phyloP scores from a whole-genome alignment of 2,888 invertebrate genomes.

The Cremastinae sp. region DNA sequence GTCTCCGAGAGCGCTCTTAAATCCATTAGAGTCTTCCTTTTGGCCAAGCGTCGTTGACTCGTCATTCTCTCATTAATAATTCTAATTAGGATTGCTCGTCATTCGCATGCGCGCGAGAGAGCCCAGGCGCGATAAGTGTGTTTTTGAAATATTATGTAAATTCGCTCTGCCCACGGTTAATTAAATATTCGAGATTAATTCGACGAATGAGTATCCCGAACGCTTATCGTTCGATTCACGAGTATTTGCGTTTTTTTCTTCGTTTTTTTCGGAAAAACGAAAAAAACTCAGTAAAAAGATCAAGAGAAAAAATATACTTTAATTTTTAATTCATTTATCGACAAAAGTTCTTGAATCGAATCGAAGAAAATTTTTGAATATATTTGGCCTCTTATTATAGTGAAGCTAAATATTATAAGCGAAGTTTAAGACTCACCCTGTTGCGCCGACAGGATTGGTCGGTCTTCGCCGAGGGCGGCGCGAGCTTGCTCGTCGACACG shows the following conservation, averaged over 20 bases:
- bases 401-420: no score
- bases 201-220: constrained; percentile 10
- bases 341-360: neutral
- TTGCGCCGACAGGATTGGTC: constrained; percentile 77
- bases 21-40: constrained; percentile 44
- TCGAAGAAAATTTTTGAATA: neutral
- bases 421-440: constrained; percentile 52
- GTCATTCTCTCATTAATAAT: constrained; percentile 56
- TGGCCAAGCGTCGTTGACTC: constrained; percentile 24
- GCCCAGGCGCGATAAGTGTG: neutral
- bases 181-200: constrained; percentile 51
- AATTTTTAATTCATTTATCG: neutral
- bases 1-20: constrained; percentile 20
- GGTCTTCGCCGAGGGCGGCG: constrained; percentile 66
- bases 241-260: neutral
- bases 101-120: constrained; percentile 28
- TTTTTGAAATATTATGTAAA: constrained; percentile 45
- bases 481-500: constrained; percentile 63
- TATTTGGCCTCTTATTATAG: no score
- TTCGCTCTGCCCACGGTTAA: constrained; percentile 23
- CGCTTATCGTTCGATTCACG: constrained; percentile 19
- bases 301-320: no score
- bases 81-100: constrained; percentile 53
- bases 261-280: no score
- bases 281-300: neutral